Base-by-base conservation (phyloP, 2,797 vertebrate genomes). In the Nyctibius grandis region DNA sequence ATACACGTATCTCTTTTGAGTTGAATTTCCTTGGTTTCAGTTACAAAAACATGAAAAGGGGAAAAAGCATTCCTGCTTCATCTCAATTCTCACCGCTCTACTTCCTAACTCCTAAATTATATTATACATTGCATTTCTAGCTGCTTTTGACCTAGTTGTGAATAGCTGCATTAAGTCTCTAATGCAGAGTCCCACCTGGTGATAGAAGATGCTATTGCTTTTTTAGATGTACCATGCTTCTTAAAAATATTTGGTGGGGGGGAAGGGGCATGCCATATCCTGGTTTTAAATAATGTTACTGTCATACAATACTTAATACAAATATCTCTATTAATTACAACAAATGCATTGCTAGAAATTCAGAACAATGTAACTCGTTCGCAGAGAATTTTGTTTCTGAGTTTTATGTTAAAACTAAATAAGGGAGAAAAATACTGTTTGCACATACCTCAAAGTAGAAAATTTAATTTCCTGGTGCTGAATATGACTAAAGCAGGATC, bases 211-310 rank as follows among this genome's bases (percentile, higher is more conserved):
- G 6, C 3, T 47, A 56, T 68, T 84, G 5, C 3, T 53, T 40
- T 85, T 88, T 86, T 9, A 38, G 33, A 51, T 21, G 5, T 22
- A 38, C 11, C 80, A 17, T 34, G 4, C 7, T 75, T 57, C 22
- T 60, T 92, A 60, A 50, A 68, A 85, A 29, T 33, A 18, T 29
- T 29, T 40, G 23, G n/a, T 5, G 0, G 1, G 3, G 5, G 2
- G 5, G 3, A 9, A 2, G 23, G 2, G 2, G 4, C n/a, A n/a
- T 44, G 2, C 1, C 4, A 18, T 56, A 77, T 48, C 3, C 25
- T 36, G 6, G 2, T 34, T 88, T 86, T 86, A 78, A 88, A 61
- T 12, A 7, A 17, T 15, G 1, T 80, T 57, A 47, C 9, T 12
- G 4, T 77, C 12, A 61, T 28, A 45, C 6, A 63, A 11, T 40